phyloP scores from a whole-genome alignment of 2,797 vertebrate species.

The Diplodus sargus region DNA sequence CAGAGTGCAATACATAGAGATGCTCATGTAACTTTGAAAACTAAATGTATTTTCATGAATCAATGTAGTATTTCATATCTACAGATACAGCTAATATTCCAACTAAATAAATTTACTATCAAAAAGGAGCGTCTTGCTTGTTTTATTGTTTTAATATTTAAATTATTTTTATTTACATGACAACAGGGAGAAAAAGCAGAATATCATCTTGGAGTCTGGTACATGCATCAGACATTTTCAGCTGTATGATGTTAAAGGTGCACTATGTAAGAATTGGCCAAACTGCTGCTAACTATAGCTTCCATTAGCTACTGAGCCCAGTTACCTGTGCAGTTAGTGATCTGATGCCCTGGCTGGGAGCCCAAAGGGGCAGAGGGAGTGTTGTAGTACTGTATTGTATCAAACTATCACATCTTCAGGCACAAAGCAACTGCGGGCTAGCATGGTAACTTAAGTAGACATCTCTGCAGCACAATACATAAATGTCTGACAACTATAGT shows the following conservation, averaged over 20 bases:
- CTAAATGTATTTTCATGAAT: constrained; percentile 70
- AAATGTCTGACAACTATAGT: too few species aligned
- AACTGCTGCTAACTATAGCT: too few species aligned
- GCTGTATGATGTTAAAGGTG: background rate
- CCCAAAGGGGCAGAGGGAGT: too few species aligned
- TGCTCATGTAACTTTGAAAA: constrained; percentile 49
- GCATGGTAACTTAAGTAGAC: too few species aligned
- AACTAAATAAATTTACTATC: constrained; percentile 61
- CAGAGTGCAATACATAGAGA: constrained; percentile 46
- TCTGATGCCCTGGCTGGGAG: too few species aligned
- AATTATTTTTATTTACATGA: constrained; percentile 2
- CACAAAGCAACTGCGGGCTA: too few species aligned
- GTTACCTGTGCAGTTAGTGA: too few species aligned
- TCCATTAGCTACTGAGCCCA: too few species aligned
- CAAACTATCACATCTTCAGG: too few species aligned
- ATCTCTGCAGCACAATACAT: too few species aligned
- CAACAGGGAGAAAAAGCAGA: background rate
- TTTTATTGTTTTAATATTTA: constrained; percentile 17
- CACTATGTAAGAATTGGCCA: too few species aligned
- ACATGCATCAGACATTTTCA: background rate
- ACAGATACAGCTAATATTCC: constrained; percentile 45
- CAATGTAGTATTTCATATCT: constrained; percentile 60
- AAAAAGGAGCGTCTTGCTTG: constrained; percentile 17
- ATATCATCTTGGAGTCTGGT: background rate
- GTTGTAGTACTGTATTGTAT: too few species aligned